Percentiles rank a stretch among this genome's conserved stretches.
Evolutionary conservation across 2,888 invertebrate genomes (phyloP).

Genomic region (Leptinotarsa juncta): DNA sequence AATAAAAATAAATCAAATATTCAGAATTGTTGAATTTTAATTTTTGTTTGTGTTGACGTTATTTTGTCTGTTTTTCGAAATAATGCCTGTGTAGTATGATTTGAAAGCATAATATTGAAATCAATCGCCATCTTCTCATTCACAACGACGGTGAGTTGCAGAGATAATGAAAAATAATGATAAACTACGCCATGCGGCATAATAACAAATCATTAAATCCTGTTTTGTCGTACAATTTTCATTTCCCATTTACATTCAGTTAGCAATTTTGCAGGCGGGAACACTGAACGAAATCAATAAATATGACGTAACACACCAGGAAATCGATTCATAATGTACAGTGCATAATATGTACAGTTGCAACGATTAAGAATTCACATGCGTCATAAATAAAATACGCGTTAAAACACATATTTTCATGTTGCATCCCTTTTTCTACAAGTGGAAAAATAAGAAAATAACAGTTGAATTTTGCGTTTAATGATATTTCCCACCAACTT

Average conservation of each 20-base stretch:
- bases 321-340: background rate
- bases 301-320: conserved; percentile 1
- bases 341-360: background rate
- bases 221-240: background rate
- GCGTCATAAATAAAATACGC: too few relatives aligned
- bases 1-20: too few relatives aligned
- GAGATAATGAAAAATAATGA: background rate
- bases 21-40: too few relatives aligned
- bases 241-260: background rate
- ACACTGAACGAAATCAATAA: conserved; percentile 3
- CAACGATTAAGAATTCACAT: too few relatives aligned
- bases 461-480: too few relatives aligned
- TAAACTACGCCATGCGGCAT: background rate
- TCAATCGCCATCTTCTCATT: background rate
- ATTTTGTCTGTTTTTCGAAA: too few relatives aligned
- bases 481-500: too few relatives aligned
- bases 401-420: too few relatives aligned
- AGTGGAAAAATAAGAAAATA: background rate
- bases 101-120: background rate
- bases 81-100: too few relatives aligned
- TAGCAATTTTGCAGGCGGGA: background rate
- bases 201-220: conserved; percentile 5
- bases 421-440: too few relatives aligned
- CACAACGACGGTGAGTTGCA: background rate
- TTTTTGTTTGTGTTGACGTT: too few relatives aligned